Evolutionary conservation across 2,797 vertebrate genomes (phyloP).

Genomic region (Numenius phaeopus): DNA sequence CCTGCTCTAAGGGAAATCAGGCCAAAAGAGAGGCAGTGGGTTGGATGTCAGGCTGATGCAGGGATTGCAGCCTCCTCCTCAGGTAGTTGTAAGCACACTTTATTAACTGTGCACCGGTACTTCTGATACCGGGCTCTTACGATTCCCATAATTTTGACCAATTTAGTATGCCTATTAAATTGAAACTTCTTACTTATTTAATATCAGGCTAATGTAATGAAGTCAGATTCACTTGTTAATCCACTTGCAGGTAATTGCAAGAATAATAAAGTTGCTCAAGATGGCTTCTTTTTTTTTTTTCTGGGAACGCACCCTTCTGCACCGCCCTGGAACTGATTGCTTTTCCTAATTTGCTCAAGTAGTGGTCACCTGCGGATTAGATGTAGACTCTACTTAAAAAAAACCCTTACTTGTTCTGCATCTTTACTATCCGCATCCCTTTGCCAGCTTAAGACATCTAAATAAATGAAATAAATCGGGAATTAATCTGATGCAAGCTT

Average conservation of each 20-base stretch:
- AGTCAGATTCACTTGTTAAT: not conserved
- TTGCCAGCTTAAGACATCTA: not conserved
- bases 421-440: not conserved
- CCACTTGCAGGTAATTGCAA: not conserved
- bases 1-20: not conserved
- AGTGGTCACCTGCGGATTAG: not conserved
- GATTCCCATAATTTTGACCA: not conserved
- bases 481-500: not conserved
- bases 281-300: not conserved
- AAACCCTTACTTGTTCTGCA: not conserved
- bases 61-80: no score
- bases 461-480: not conserved
- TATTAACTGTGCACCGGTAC: not conserved
- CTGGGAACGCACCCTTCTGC: not conserved
- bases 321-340: not conserved
- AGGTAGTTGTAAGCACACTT: not conserved
- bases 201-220: not conserved
- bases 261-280: not conserved
- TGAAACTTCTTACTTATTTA: not conserved
- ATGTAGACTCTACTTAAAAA: not conserved
- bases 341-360: not conserved
- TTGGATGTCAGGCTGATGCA: no score
- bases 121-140: fast-evolving
- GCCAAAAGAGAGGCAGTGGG: not conserved
- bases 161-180: not conserved